These are phyloP conservation scores for Pachypanchax playfairii DNA, from an alignment of 2,113 vertebrate genomes.

Conservation along the genomic window DNA sequence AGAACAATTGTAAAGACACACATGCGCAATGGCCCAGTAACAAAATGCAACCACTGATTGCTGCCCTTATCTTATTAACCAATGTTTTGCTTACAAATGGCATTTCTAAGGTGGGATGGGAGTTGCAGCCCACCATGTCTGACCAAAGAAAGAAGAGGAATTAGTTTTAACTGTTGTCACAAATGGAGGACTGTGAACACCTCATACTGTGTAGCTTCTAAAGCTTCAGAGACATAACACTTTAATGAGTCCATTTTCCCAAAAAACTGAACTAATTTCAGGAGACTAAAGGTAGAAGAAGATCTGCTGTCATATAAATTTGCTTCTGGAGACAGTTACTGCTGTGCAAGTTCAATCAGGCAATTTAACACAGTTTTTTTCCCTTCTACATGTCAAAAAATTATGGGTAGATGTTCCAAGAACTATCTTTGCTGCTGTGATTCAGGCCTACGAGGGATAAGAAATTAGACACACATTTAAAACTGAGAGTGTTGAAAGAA, in stretches of 20 bases:
- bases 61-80: too few species aligned
- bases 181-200: conserved; percentile 30
- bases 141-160: conserved; percentile 10
- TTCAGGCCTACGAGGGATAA: conserved; percentile 46
- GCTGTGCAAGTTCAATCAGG: conserved; percentile 22
- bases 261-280: conserved; percentile 43
- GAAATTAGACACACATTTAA: conserved; percentile 25
- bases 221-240: conserved; percentile 27
- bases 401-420: conserved; percentile 27
- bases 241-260: conserved; percentile 52
- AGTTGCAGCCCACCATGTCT: not conserved
- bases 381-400: not conserved
- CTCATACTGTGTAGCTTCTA: not conserved
- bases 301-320: conserved; percentile 13
- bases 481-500: conserved; percentile 33
- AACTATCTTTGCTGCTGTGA: conserved; percentile 27
- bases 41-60: too few species aligned
- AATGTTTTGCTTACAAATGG: conserved; percentile 4
- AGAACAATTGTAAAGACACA: too few species aligned
- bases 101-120: not conserved
- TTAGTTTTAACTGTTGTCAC: conserved; percentile 9
- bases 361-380: conserved; percentile 12
- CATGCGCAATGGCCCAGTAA: too few species aligned
- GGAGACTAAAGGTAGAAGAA: conserved; percentile 3
- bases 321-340: conserved; percentile 9